Evolutionary conservation across 2,888 invertebrate genomes (phyloP).

Genomic region (Plutella xylostella): DNA sequence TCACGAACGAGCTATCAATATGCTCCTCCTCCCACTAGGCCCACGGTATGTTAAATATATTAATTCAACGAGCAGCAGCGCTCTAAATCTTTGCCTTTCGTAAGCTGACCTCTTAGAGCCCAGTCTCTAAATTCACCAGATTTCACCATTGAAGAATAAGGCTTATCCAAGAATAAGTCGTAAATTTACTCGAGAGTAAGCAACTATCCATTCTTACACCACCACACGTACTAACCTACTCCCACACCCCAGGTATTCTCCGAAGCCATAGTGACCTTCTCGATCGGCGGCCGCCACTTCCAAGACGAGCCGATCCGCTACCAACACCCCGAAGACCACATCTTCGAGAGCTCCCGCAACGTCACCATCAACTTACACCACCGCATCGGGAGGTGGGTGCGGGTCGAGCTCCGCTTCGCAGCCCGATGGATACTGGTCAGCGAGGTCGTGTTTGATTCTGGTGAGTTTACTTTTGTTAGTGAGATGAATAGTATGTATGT

Average conservation of each 20-base stretch:
- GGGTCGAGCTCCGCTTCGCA: conserved; percentile 81
- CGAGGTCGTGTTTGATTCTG: conserved; percentile 89
- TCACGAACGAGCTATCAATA: too few species aligned
- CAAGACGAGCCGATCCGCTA: conserved; percentile 82
- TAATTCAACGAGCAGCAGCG: too few species aligned
- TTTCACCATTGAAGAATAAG: too few species aligned
- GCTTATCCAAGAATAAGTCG: too few species aligned
- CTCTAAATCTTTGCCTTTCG: too few species aligned
- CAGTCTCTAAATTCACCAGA: too few species aligned
- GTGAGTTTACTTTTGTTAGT: conserved; percentile 42
- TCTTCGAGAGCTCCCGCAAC: conserved; percentile 85
- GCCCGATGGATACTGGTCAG: conserved; percentile 91
- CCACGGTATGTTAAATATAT: too few species aligned
- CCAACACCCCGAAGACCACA: conserved; percentile 78
- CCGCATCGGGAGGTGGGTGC: conserved; percentile 84
- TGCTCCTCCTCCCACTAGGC: too few species aligned
- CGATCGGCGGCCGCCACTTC: conserved; percentile 83
- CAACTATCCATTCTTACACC: too few species aligned
- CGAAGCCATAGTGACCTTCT: conserved; percentile 83
- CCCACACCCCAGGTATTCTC: conserved; percentile 75
- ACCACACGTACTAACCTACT: too few species aligned
- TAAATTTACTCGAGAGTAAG: too few species aligned
- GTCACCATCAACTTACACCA: conserved; percentile 85
- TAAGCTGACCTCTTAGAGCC: too few species aligned
- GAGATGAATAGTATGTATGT: neutral